Base-by-base conservation (phyloP, 2,113 vertebrate genomes). In the Nymphicus hollandicus region DNA sequence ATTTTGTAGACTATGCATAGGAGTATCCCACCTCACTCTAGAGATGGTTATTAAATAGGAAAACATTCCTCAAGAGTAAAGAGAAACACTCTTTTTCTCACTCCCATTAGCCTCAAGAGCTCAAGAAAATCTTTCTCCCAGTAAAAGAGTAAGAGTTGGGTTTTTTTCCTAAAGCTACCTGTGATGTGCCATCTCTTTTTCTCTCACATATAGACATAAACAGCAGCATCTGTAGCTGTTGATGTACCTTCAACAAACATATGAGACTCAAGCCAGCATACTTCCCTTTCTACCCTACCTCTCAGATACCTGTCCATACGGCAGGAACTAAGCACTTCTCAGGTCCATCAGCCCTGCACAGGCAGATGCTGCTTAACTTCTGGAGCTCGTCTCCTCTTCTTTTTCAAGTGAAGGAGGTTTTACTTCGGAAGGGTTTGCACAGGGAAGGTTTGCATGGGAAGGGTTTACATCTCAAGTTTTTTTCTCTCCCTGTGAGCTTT, bases 11-110 rank as follows among this genome's bases (percentile, higher is more conserved):
- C 27, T 85, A 41, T 71, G 53, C 50, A 80, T 29, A 76, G 93
- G 58, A 96, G 92, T 88, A 89, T 90, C 89, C 61, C 60, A 74
- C 78, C 96, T 97, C 88, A 77, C 55, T 96, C 88, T 94, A 60
- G 86, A 77, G 25, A 6, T 91, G 37, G 44, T 61, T 89, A 50
- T 58, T 97, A 97, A 97, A 93, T 94, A 93, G 84, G 95, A 95
- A 80, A 69, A 56, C 47, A 74, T 93, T 97, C 76, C 94, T 95
- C 86, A 80, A 70, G 76, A 96, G 52, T 81, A 89, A 93, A 93
- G 81, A 93, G 78, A 73, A 85, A 70, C 37, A 69, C 25, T 55
- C 31, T 65, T 79, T 88, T 61, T 27, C 17, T 84, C 64, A 20
- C 33, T 79, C 27, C 16, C 18, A 44, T 78, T 86, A 89, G 22